Percentiles rank a stretch among this genome's conserved stretches.
phyloP scores from a whole-genome alignment of 2,113 vertebrate genomes.

The Syngnathoides biaculeatus region DNA sequence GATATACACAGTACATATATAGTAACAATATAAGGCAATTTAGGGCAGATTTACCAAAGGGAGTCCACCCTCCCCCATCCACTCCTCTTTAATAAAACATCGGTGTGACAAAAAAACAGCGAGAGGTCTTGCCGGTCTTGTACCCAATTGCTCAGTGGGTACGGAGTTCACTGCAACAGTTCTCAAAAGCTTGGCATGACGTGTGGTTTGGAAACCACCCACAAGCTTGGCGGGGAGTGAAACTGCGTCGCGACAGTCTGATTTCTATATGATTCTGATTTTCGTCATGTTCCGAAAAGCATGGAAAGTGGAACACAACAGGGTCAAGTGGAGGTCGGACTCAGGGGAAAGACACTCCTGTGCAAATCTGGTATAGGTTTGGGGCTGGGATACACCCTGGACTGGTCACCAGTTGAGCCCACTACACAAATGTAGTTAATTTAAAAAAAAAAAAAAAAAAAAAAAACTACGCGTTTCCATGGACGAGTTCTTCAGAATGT shows the following conservation, averaged over 20 bases:
- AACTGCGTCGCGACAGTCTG: slow-evolving; percentile 31
- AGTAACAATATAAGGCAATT: neutral
- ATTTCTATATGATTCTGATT: slow-evolving; percentile 31
- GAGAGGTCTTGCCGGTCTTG: slow-evolving; percentile 51
- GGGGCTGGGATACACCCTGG: neutral
- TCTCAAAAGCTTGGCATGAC: slow-evolving; percentile 38
- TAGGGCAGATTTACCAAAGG: neutral
- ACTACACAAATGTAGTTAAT: too few species aligned
- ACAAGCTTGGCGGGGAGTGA: slow-evolving; percentile 41
- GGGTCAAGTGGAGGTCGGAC: slow-evolving; percentile 34
- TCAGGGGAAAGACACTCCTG: neutral
- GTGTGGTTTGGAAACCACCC: slow-evolving; percentile 36
- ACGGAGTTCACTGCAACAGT: slow-evolving; percentile 49
- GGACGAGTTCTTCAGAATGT: neutral
- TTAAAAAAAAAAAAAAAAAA: too few species aligned
- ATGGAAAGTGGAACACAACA: neutral
- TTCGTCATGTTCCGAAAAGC: slow-evolving; percentile 5
- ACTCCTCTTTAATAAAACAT: slow-evolving; percentile 29
- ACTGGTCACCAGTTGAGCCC: neutral
- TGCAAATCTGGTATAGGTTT: neutral
- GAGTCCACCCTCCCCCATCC: too few species aligned
- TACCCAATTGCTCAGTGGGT: slow-evolving; percentile 54
- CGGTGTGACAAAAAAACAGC: slow-evolving; percentile 14
- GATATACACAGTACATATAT: too few species aligned
- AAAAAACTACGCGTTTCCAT: neutral